Evolutionary conservation across 2,797 vertebrate genomes (phyloP).

Genomic region (Rhabdophis nuchalis): DNA sequence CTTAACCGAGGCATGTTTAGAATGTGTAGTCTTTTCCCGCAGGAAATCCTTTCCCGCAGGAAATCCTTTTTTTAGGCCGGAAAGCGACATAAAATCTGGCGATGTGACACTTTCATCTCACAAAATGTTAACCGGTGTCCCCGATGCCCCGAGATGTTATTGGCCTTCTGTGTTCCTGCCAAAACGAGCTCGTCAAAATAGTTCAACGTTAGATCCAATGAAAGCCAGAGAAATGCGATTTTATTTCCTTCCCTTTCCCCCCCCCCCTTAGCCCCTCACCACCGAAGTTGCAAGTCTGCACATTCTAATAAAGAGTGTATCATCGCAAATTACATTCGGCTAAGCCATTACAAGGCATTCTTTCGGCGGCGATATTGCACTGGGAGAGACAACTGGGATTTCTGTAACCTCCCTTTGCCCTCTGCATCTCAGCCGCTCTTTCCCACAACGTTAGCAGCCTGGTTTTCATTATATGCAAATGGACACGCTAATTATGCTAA

Average conservation of each 20-base stretch:
- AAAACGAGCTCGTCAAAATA: neutral
- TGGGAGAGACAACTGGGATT: neutral
- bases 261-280: neutral
- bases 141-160: neutral
- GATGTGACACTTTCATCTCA: neutral
- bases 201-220: constrained; percentile 8
- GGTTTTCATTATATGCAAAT: constrained; percentile 23
- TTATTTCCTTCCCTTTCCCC: neutral
- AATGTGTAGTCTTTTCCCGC: neutral
- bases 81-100: neutral
- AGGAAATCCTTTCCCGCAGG: too few relatives aligned
- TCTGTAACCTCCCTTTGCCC: neutral
- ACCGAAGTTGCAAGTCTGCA: constrained; percentile 12
- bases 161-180: neutral
- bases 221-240: constrained; percentile 18
- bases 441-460: neutral
- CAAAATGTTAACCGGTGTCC: neutral
- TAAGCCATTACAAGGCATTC: neutral
- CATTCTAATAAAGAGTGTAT: neutral
- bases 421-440: neutral
- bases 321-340: neutral
- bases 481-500: constrained; percentile 13
- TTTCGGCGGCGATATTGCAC: neutral
- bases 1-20: neutral
- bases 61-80: neutral